Base-by-base conservation (phyloP, 2,888 invertebrate species). In the Pachymerium ferrugineum region DNA sequence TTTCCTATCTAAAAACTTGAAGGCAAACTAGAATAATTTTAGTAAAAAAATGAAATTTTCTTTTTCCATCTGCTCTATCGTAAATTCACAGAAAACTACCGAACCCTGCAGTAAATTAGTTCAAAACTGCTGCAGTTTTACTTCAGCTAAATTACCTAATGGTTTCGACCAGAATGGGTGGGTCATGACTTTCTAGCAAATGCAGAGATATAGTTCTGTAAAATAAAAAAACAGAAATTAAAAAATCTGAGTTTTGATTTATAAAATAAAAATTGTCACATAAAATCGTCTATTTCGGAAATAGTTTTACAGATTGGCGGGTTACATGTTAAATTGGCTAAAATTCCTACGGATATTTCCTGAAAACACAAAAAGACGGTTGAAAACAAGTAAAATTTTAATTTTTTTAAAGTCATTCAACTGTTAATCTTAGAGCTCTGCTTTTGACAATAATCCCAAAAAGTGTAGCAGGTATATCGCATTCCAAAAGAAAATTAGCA, bases 321-420 rank as follows among this genome's bases (percentile, higher is more conserved):
- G 29, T 30, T 72, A 54, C 72, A 72, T 12, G 30, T 30, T 28
- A 72, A 30, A 33, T 72, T 72, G 10, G 28, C 72, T 19, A 72
- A 47, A 33, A 72, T 72, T 28, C 72, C 72, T 10, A 72, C 30
- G 14, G 47, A 72, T n/a, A 72, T 72, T 72, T 72, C 72, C 72
- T 72, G 42, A 70, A 19, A 35, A 70, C 30, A 70, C n/a, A 38
- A 71, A 72, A 54, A 72, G n/a, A 47, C 47, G n/a, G n/a, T n/a
- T n/a, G 54, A 54, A 29, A 72, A 30, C 6, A 19, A 28, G 1
- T 6, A 71, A 22, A 42, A 42, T 30, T 62, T n/a, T 3, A 38
- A 5, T 6, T 68, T 28, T 19, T 29, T 70, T 33, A 28, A n/a
- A n/a, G n/a, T 25, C 29, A 30, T 31, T 47, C 30, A 67, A 73